Conservation (phyloP, 2,888 invertebrate species). For the Tineola bisselliella region DNA sequence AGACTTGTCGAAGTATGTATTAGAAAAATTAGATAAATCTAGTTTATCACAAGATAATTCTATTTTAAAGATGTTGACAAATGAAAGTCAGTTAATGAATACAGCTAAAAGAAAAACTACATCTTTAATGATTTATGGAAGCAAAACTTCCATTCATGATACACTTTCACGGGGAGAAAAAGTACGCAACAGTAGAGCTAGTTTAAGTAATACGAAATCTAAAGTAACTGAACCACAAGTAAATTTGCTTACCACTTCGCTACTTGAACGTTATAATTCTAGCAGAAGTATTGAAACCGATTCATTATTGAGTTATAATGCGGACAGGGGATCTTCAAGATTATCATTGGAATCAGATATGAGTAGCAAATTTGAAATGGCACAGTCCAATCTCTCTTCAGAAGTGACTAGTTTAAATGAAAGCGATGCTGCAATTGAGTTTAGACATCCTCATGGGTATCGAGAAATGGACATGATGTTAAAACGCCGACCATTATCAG, state of each 20-base stretch:
- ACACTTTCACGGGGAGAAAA: conserved; percentile 61
- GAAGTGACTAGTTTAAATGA: conserved; percentile 52
- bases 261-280: conserved; percentile 44
- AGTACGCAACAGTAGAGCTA: conserved; percentile 55
- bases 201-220: conserved; percentile 44
- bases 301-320: conserved; percentile 54
- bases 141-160: conserved; percentile 60
- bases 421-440: conserved; percentile 63
- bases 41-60: conserved; percentile 58
- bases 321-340: conserved; percentile 55
- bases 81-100: conserved; percentile 54
- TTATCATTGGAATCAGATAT: conserved; percentile 58
- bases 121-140: conserved; percentile 62
- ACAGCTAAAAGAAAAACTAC: conserved; percentile 57
- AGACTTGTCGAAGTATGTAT: conserved; percentile 59
- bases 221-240: conserved; percentile 32
- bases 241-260: conserved; percentile 35
- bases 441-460: conserved; percentile 50
- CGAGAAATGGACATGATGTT: conserved; percentile 69
- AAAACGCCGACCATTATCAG: conserved; percentile 78
- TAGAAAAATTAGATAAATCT: conserved; percentile 63
- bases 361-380: conserved; percentile 59
- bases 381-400: conserved; percentile 49
- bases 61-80: conserved; percentile 57
- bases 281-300: conserved; percentile 49